These are phyloP conservation scores for Psephotus haematonotus DNA, from an alignment of 2,113 vertebrate genomes.

Conservation along the genomic window DNA sequence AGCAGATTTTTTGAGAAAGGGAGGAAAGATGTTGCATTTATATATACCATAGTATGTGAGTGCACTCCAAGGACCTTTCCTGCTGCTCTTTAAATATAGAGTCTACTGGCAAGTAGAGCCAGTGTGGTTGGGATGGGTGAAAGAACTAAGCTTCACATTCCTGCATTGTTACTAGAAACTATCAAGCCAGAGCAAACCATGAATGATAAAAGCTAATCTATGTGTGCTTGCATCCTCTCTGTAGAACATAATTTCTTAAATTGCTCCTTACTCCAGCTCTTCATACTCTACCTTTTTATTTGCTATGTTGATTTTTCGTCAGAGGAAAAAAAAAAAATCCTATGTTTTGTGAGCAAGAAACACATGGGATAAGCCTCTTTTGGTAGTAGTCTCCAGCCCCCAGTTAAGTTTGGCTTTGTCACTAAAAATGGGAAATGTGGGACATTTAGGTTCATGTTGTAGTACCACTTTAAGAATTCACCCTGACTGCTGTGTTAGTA, in stretches of 20 bases:
- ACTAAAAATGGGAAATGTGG: not conserved
- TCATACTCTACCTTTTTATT: not conserved
- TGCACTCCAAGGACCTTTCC: not conserved
- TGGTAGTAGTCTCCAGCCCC: not conserved
- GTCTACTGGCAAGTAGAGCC: not conserved
- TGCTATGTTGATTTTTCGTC: not conserved
- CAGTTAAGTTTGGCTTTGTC: not conserved
- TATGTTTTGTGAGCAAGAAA: not conserved
- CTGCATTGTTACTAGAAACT: not conserved
- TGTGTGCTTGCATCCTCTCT: not conserved
- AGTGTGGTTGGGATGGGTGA: not conserved
- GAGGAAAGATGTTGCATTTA: not conserved
- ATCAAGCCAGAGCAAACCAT: not conserved
- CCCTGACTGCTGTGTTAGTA: accelerated
- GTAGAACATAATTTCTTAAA: not conserved
- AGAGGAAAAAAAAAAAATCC: not conserved
- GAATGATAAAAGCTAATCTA: not conserved
- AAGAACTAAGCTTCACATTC: not conserved
- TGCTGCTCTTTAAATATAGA: not conserved
- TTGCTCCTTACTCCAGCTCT: not conserved
- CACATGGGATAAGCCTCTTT: not conserved
- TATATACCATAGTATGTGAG: not conserved
- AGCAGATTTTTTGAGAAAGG: not conserved
- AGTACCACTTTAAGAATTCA: not conserved
- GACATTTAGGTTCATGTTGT: not conserved